Base-by-base conservation (phyloP, 2,888 invertebrate species). In the Trissolcus brochymenae region DNA sequence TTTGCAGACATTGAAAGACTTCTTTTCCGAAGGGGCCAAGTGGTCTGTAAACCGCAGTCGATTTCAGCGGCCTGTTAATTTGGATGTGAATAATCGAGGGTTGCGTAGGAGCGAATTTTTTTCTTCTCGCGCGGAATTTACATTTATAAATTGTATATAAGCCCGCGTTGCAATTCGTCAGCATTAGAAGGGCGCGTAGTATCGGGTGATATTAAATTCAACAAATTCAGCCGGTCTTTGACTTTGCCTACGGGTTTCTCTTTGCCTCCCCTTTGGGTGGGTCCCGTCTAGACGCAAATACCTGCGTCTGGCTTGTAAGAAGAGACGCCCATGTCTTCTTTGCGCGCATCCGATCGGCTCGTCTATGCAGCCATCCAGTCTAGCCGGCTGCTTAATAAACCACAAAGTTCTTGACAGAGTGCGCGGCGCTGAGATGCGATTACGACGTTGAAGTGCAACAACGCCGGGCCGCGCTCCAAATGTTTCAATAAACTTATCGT, bases 251-350 rank as follows among this genome's bases (percentile, higher is more conserved):
- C 43, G 35, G 46, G 55, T 70, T 54, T 66, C 16, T 75, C 59
- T 70, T 62, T 40, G 50, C 19, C 51, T 16, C 51, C 46, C 16
- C 13, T 25, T 64, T 72, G 72, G 72, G 68, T 72, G 72, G 78
- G 81, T 83, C 78, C 79, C 60, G 81, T 82, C 84, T 82, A 81
- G 75, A 70, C 73, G 61, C 54, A 80, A 82, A 83, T 82, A 82
- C 78, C 81, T 82, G 75, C 80, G 64, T 68, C 75, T 75, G 83
- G 64, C 60, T 64, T 64, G 81, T 84, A 84, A 84, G 83, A 79
- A 82, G 83, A 83, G 83, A 84, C 74, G 81, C 80, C 62, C 70
- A 67, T 80, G 82, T 81, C 82, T 80, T 29, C 79, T 81, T 82
- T 79, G 81, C 82, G 79, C 72, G 76, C 77, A 76, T 78, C 79